These are phyloP conservation scores for Xanthorhoe designata DNA, from an alignment of 2,888 invertebrate genomes.

Conservation along the genomic window DNA sequence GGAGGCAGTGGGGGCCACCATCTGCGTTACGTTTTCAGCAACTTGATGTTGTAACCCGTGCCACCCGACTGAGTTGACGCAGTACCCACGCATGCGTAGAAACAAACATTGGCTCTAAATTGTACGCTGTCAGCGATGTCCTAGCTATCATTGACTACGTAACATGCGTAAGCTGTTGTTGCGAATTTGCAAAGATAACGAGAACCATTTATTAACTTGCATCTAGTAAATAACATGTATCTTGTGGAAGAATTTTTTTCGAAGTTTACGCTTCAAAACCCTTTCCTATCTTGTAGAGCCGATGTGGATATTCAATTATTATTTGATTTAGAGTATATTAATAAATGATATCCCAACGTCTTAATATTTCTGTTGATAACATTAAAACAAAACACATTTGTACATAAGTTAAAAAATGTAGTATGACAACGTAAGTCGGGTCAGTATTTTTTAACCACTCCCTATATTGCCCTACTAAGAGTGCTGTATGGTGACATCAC, in stretches of 20 bases:
- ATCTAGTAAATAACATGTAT: background rate
- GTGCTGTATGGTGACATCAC: conserved; percentile 53
- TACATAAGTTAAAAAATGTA: too few species aligned
- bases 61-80: conserved; percentile 61
- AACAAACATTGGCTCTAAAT: conserved; percentile 45
- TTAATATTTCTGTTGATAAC: too few species aligned
- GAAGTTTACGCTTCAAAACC: background rate
- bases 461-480: conserved; percentile 39
- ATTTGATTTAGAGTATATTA: too few species aligned
- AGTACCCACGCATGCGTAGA: conserved; percentile 54
- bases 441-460: conserved; percentile 27
- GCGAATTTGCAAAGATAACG: conserved; percentile 5
- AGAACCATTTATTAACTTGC: background rate
- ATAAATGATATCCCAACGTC: too few species aligned
- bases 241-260: background rate
- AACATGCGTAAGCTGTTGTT: conserved; percentile 14
- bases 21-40: conserved; percentile 72
- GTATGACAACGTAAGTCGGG: background rate
- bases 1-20: conserved; percentile 70
- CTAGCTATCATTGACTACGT: conserved; percentile 28
- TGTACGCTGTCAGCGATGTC: conserved; percentile 34
- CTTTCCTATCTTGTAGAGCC: background rate
- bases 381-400: too few species aligned
- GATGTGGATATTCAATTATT: too few species aligned
- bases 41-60: conserved; percentile 66